Base-by-base conservation (phyloP, 1,140 invertebrate species). In the Drosophila burlai region DNA sequence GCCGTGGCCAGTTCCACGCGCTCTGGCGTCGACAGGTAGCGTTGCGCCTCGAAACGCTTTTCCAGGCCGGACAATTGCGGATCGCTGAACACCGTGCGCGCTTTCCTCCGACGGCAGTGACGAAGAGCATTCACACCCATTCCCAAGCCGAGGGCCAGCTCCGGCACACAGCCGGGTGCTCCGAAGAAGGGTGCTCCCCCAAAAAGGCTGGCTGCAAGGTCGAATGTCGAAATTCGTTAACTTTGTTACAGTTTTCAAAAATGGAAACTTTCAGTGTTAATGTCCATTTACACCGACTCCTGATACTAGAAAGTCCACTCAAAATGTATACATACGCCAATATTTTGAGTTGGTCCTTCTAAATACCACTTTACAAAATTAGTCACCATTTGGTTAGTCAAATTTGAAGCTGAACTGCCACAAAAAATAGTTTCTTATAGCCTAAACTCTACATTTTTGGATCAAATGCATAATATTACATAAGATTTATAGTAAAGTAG, bases 71-170 rank as follows among this genome's bases (percentile, higher is more conserved):
- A 98, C 43, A 99, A 93, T 93, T 99, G 98, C 24, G 98, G 97
- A 92, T 99, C 99, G 59, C 98, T 99, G 94, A 99, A 99, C 3
- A 99, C 99, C 0, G 99, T 99, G 54, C 99, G 94, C 0, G 98
- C 98, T 94, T 99, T 99, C 78, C 98, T 94, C 84, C 98, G 95
- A 10, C 98, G 94, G 93, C 98, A 98, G 83, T 98, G 97, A 92
- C 98, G 98, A 40, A 97, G 94, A 1, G 97, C 97, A 47, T 95
- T 95, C 24, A 96, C 93, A 0, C 95, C 95, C 61, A 96, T 93
- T 67, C 96, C 95, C 64, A 93, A 91, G 5, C 93, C 93, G 24
- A 94, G 83, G 26, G 93, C 92, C 68, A 93, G 29, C 62, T 93
- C 92, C 0, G 92, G 92, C 61, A 93, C 83, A 60, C 69, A 94